Conservation (phyloP, 2,888 invertebrate species). For the Cephonodes hylas region DNA sequence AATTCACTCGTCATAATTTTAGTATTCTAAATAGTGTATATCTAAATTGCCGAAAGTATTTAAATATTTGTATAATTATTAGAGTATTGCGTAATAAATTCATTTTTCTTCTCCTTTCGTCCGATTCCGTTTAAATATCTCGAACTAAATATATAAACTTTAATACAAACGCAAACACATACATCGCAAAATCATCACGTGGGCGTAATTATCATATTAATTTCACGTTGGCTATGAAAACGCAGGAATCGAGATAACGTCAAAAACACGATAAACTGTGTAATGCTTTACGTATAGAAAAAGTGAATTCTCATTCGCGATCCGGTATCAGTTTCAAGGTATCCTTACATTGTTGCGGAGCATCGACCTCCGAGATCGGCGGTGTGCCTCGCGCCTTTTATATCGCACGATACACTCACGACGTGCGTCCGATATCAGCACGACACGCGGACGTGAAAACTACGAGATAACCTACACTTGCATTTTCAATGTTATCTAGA, state of each 20-base stretch:
- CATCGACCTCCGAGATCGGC: slow-evolving; percentile 27
- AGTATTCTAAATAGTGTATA: too few species aligned
- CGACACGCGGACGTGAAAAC: neutral
- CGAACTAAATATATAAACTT: neutral
- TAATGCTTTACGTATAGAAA: slow-evolving; percentile 27
- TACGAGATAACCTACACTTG: neutral
- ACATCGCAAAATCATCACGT: slow-evolving; percentile 1
- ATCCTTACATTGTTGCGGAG: slow-evolving; percentile 36
- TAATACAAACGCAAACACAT: neutral
- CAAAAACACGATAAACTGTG: slow-evolving; percentile 15
- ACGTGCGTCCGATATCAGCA: neutral
- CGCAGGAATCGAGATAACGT: slow-evolving; percentile 13
- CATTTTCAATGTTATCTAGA: neutral
- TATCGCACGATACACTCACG: slow-evolving; percentile 20
- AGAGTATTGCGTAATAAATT: too few species aligned
- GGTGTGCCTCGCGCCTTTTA: slow-evolving; percentile 21
- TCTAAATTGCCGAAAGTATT: too few species aligned
- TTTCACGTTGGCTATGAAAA: slow-evolving; percentile 11
- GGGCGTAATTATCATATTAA: slow-evolving; percentile 19
- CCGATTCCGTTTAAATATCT: neutral
- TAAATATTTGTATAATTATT: too few species aligned
- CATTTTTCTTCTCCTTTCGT: neutral
- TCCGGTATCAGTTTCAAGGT: slow-evolving; percentile 32
- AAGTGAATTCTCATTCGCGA: slow-evolving; percentile 23
- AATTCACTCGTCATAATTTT: too few species aligned